Evolutionary conservation across 2,797 vertebrate species (phyloP).

Genomic region (Peromyscus aztecus): DNA sequence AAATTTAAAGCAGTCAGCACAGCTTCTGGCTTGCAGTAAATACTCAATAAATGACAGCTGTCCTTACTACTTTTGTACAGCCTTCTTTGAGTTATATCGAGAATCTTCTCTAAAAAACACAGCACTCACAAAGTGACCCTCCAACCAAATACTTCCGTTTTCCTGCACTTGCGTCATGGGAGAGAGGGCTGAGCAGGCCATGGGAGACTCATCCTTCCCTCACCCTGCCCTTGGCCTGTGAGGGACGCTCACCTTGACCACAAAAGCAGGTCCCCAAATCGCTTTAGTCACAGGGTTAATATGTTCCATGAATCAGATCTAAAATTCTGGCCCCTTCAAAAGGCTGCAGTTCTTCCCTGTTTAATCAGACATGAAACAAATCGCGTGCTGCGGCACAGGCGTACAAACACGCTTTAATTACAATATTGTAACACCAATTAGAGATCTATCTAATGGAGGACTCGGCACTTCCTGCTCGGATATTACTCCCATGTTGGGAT

Average conservation of each 20-base stretch:
- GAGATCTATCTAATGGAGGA: constrained; percentile 93
- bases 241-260: neutral
- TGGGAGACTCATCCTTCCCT: neutral
- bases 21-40: constrained; percentile 45
- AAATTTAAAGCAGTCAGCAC: neutral
- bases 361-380: constrained; percentile 93
- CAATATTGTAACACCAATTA: constrained; percentile 94
- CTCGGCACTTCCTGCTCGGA: constrained; percentile 92
- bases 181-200: neutral
- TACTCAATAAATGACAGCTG: constrained; percentile 58
- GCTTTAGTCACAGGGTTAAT: constrained; percentile 76
- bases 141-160: neutral
- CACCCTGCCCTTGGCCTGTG: neutral
- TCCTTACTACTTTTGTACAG: neutral
- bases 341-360: constrained; percentile 90
- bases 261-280: neutral
- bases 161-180: neutral
- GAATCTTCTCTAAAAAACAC: neutral
- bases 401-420: constrained; percentile 96
- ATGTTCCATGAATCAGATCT: constrained; percentile 83
- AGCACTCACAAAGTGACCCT: constrained; percentile 9
- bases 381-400: constrained; percentile 89
- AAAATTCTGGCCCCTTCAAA: constrained; percentile 86
- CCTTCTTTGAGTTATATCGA: neutral
- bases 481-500: constrained; percentile 98